Evolutionary conservation across 2,797 vertebrate genomes (phyloP).

Genomic region (Uromys caudimaculatus): DNA sequence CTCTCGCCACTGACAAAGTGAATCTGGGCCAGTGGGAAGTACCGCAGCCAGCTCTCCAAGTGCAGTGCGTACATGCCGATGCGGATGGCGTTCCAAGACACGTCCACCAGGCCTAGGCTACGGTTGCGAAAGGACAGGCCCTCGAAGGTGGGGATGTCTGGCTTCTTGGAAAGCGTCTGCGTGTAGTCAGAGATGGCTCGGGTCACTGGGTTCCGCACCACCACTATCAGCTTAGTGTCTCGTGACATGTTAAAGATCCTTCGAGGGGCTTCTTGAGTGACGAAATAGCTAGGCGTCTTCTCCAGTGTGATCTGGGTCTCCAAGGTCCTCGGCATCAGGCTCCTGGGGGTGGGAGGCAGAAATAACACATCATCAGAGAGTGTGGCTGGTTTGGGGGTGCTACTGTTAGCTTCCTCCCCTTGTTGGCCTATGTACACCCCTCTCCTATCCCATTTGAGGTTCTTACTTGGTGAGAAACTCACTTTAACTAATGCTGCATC

Average conservation of each 20-base stretch:
- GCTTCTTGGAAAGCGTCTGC: constrained; percentile 97
- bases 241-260: constrained; percentile 95
- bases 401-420: neutral
- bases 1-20: constrained; percentile 97
- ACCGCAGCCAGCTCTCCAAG: constrained; percentile 96
- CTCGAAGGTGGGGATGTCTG: constrained; percentile 96
- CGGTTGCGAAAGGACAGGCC: constrained; percentile 96
- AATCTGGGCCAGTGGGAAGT: constrained; percentile 96
- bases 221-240: constrained; percentile 96
- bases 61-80: constrained; percentile 97
- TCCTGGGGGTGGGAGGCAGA: constrained; percentile 85
- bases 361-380: constrained; percentile 66
- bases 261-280: constrained; percentile 94
- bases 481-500: neutral
- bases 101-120: constrained; percentile 93
- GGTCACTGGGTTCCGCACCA: constrained; percentile 97
- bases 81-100: constrained; percentile 97
- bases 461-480: neutral
- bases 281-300: constrained; percentile 99
- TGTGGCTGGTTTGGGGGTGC: neutral
- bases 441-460: neutral
- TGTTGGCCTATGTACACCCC: rapidly evolving
- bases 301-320: constrained; percentile 97
- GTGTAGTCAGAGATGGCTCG: constrained; percentile 99
- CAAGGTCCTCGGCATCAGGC: constrained; percentile 95